Evolutionary conservation across 2,888 invertebrate genomes (phyloP).

Genomic region (Girardia tigrina): DNA sequence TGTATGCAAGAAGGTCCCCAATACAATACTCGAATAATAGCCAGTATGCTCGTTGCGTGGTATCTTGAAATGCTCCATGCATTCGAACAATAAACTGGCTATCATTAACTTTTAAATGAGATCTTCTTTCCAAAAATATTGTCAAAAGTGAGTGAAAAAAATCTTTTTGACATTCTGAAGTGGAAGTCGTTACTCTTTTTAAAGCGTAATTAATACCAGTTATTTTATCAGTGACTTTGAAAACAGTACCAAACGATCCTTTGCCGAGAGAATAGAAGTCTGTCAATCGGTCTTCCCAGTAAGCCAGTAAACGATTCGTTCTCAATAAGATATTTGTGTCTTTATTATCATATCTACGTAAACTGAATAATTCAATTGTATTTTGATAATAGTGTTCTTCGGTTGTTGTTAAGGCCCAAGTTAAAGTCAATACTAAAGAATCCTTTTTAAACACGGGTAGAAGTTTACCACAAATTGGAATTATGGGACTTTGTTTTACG

Average conservation of each 20-base stretch:
- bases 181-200: not conserved
- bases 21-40: not conserved
- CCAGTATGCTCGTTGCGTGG: not conserved
- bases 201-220: not conserved
- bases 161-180: not conserved
- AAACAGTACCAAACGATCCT: not conserved
- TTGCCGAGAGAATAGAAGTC: not conserved
- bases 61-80: not conserved
- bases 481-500: not conserved
- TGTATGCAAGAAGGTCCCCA: not conserved
- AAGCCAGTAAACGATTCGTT: not conserved
- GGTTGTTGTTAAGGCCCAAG: not conserved
- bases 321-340: not conserved
- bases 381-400: slow-evolving; percentile 13
- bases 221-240: not conserved
- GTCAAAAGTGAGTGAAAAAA: not conserved
- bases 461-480: not conserved
- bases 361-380: not conserved
- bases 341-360: not conserved
- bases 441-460: not conserved
- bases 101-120: not conserved
- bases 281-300: not conserved
- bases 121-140: not conserved
- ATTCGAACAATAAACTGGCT: not conserved
- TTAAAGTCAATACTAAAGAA: not conserved